A percentile compares a stretch with the other conserved stretches of the same genome.
Conservation (phyloP, 2,797 vertebrate species). For the Lacerta agilis region DNA sequence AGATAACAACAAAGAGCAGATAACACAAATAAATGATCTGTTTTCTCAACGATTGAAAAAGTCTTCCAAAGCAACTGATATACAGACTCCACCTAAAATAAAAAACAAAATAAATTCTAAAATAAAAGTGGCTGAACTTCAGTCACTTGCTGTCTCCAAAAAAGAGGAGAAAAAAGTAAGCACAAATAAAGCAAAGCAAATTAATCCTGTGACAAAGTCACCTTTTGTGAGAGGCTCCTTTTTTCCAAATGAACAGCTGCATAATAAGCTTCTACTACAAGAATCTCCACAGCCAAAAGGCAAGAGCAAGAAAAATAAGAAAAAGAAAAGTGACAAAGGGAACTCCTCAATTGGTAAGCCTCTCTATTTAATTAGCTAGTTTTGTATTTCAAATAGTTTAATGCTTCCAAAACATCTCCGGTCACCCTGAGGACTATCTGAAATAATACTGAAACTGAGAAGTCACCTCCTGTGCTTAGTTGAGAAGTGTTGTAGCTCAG, state of each 20-base stretch:
- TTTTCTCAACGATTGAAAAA: conserved; percentile 73
- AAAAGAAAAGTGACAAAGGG: conserved; percentile 94
- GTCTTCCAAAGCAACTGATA: conserved; percentile 77
- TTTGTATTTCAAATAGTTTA: not conserved
- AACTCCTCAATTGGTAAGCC: conserved; percentile 91
- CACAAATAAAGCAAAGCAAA: conserved; percentile 84
- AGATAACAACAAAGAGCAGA: conserved; percentile 79
- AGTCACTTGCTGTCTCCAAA: conserved; percentile 72
- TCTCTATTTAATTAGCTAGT: not conserved
- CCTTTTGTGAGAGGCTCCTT: conserved; percentile 72
- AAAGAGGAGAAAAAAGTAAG: conserved; percentile 85
- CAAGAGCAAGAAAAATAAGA: conserved; percentile 94
- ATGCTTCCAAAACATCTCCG: not conserved
- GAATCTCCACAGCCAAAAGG: conserved; percentile 92
- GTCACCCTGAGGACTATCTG: not conserved
- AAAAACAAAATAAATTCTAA: conserved; percentile 79
- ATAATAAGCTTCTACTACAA: conserved; percentile 81
- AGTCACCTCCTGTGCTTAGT: not conserved
- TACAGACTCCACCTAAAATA: conserved; percentile 66
- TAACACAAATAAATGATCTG: conserved; percentile 75
- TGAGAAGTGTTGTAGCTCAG: not conserved
- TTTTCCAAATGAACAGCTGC: conserved; percentile 79
- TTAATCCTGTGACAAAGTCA: conserved; percentile 81
- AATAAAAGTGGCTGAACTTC: conserved; percentile 72
- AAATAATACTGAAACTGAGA: not conserved